These are phyloP conservation scores for Catocala nupta DNA, from an alignment of 2,888 invertebrate genomes.

Conservation along the genomic window DNA sequence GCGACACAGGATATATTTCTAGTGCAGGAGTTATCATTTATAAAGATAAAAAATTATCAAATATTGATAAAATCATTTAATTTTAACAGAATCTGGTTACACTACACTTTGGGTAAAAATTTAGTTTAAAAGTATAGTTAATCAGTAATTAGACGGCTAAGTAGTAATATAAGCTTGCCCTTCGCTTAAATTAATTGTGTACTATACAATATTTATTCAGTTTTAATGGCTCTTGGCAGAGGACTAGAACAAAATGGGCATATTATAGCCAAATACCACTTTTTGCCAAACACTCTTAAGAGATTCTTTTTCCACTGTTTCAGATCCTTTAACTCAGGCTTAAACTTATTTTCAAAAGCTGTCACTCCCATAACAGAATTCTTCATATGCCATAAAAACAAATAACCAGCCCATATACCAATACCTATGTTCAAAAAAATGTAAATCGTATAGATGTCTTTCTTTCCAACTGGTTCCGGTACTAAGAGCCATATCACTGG, in stretches of 20 bases:
- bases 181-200: neutral
- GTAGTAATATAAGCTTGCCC: neutral
- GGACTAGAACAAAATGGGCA: conserved; percentile 68
- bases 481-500: conserved; percentile 57
- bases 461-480: conserved; percentile 51
- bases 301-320: conserved; percentile 90
- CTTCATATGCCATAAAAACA: conserved; percentile 72
- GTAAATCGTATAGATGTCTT: conserved; percentile 63
- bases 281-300: conserved; percentile 89
- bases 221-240: conserved; percentile 38
- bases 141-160: neutral
- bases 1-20: no score
- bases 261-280: conserved; percentile 68
- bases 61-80: no score
- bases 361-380: conserved; percentile 85
- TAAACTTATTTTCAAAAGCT: conserved; percentile 71
- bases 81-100: no score
- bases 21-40: no score
- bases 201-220: no score
- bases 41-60: no score
- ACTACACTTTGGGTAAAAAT: no score
- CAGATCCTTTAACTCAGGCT: conserved; percentile 85
- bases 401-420: conserved; percentile 56
- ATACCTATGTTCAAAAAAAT: conserved; percentile 60
- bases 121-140: no score